phyloP scores from a whole-genome alignment of 2,797 vertebrate species.

The Oryzias sinensis region DNA sequence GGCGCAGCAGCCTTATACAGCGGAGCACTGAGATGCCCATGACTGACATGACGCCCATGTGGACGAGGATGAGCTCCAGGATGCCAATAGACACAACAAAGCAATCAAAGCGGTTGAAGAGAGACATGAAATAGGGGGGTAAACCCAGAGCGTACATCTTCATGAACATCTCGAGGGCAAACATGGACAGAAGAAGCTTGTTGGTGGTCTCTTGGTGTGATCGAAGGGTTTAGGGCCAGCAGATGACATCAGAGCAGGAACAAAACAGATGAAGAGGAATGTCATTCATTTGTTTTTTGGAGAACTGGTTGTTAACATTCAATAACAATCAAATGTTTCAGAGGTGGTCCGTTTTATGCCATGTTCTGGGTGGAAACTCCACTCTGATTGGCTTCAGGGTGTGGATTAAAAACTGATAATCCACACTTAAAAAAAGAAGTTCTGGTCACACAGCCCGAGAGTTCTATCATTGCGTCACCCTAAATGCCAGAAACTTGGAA shows the following conservation, averaged over 20 bases:
- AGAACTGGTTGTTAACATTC: not conserved
- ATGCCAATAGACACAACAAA: constrained; percentile 90
- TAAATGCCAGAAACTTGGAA: no score
- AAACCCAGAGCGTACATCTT: constrained; percentile 93
- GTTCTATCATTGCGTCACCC: no score
- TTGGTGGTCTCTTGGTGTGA: constrained; percentile 81
- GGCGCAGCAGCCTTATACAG: constrained; percentile 88
- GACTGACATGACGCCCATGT: constrained; percentile 80
- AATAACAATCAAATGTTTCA: no score
- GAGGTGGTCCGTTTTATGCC: no score
- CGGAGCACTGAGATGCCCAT: constrained; percentile 93
- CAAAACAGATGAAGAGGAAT: not conserved
- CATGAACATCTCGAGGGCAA: constrained; percentile 90
- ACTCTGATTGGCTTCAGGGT: no score
- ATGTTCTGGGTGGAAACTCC: no score
- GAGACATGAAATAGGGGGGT: constrained; percentile 90
- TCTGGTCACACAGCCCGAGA: no score
- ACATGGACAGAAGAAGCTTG: constrained; percentile 84
- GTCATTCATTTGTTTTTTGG: not conserved
- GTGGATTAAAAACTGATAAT: no score
- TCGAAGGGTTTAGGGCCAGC: not conserved
- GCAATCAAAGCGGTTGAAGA: constrained; percentile 96
- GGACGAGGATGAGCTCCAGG: constrained; percentile 85
- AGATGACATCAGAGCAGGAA: not conserved
- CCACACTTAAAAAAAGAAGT: no score